These are phyloP conservation scores for Champsocephalus gunnari DNA, from an alignment of 2,797 vertebrate genomes.

Conservation along the genomic window DNA sequence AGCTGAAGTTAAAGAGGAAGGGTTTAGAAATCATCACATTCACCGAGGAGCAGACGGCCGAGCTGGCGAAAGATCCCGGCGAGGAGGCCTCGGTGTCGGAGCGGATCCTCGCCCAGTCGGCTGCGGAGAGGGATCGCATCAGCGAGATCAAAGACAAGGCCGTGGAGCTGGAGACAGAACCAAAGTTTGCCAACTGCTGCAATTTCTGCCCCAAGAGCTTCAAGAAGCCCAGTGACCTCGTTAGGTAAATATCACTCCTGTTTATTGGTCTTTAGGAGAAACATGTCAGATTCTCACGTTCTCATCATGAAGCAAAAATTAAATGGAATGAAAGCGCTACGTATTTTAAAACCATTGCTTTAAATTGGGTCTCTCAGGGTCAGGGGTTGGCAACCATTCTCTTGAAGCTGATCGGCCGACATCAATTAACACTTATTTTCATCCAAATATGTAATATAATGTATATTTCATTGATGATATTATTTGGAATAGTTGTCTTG, in stretches of 20 bases:
- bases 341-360: background rate
- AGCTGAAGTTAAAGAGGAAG: slow-evolving; percentile 87
- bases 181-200: slow-evolving; percentile 96
- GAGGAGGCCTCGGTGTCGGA: slow-evolving; percentile 95
- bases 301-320: background rate
- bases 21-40: slow-evolving; percentile 95
- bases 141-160: slow-evolving; percentile 97
- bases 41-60: slow-evolving; percentile 96
- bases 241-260: slow-evolving; percentile 86
- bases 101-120: slow-evolving; percentile 96
- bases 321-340: background rate
- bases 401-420: no score
- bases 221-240: slow-evolving; percentile 97
- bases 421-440: no score
- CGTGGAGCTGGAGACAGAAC: slow-evolving; percentile 93
- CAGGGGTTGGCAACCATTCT: no score
- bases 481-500: no score
- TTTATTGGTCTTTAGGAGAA: background rate
- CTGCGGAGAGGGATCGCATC: slow-evolving; percentile 96
- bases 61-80: slow-evolving; percentile 92
- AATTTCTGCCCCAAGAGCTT: slow-evolving; percentile 98
- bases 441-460: no score
- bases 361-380: background rate
- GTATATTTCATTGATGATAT: no score
- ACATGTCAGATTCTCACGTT: background rate